A percentile compares a stretch with the other conserved stretches of the same genome.
Conservation (phyloP, 1,140 invertebrate genomes). For the Drosophila sp. region DNA sequence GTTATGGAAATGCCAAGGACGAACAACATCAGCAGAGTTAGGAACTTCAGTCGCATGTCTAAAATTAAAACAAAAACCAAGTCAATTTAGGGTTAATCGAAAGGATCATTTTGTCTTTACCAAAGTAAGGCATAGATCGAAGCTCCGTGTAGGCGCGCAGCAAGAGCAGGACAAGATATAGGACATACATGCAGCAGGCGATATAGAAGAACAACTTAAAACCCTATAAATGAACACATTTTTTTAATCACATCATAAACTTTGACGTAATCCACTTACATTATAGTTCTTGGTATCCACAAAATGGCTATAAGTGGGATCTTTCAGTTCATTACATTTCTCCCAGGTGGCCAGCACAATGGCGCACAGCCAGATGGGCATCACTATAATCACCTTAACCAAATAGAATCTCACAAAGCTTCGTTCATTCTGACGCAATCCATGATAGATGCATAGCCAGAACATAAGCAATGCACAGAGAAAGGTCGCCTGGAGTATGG, state of each 20-base stretch:
- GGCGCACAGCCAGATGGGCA: conserved; percentile 93
- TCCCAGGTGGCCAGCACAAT: conserved; percentile 95
- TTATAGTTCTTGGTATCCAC: conserved; percentile 94
- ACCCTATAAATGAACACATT: conserved; percentile 82
- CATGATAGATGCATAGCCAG: conserved; percentile 95
- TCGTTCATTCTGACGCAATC: conserved; percentile 95
- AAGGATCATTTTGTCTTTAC: conserved; percentile 84
- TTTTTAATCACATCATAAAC: neutral
- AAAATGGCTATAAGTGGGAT: conserved; percentile 96
- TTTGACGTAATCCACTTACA: conserved; percentile 84
- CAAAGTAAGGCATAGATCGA: conserved; percentile 98
- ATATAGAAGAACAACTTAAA: conserved; percentile 95
- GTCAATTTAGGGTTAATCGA: neutral
- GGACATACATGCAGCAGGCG: conserved; percentile 91
- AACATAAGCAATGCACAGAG: conserved; percentile 94
- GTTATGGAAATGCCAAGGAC: conserved; percentile 91
- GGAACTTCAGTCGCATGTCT: conserved; percentile 96
- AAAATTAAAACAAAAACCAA: conserved; percentile 18
- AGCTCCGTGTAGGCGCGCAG: conserved; percentile 96
- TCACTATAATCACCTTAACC: conserved; percentile 94
- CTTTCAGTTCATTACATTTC: conserved; percentile 93
- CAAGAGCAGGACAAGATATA: conserved; percentile 93
- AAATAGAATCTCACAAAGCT: conserved; percentile 94
- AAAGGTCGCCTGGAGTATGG: conserved; percentile 95
- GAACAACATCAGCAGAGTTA: conserved; percentile 93